Base-by-base conservation (phyloP, 2,888 invertebrate genomes). In the Neuroscelio doddi region DNA sequence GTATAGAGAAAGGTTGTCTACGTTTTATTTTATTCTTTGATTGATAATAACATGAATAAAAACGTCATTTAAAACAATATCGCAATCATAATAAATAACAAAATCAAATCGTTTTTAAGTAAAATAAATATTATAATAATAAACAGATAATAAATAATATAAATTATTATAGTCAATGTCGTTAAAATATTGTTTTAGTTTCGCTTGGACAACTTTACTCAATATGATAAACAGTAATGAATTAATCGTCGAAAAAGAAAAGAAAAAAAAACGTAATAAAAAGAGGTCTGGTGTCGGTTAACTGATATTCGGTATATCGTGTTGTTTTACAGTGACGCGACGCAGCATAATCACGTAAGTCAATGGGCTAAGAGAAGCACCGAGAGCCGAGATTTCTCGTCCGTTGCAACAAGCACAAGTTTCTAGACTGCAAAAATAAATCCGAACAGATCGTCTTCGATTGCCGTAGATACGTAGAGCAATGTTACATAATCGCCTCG, bases 361-460 rank as follows among this genome's bases (percentile, higher is more conserved):
- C 75, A 75, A 70, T 68, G 73, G 71, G 64, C 66, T 64, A 62
- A 68, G 65, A 68, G 71, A 70, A 55, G 55, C 68, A 67, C 69
- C 70, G 64, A 64, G 71, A 67, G 69, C 74, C 72, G 64, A 71
- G 63, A 76, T 76, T 70, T 78, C 69, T 74, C 73, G 61, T 79
- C 73, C 75, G 78, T 81, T 80, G 82, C 82, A 80, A 81, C 82
- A 77, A 81, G 78, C 81, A 80, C 78, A 79, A 76, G 73, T 81
- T 73, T 72, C 73, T 77, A 70, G 69, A 72, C 70, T 70, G 65
- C 55, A 62, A 69, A 64, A 68, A 44, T 53, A 61, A 61, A 61
- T 57, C 44, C 55, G 44, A 61, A 52, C 51, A 61, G 56, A 50
- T 68, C 59, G 65, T 53, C 64, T 66, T 69, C 64, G 61, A 69